Conservation (phyloP, 2,888 invertebrate genomes). For the Pecten maximus region DNA sequence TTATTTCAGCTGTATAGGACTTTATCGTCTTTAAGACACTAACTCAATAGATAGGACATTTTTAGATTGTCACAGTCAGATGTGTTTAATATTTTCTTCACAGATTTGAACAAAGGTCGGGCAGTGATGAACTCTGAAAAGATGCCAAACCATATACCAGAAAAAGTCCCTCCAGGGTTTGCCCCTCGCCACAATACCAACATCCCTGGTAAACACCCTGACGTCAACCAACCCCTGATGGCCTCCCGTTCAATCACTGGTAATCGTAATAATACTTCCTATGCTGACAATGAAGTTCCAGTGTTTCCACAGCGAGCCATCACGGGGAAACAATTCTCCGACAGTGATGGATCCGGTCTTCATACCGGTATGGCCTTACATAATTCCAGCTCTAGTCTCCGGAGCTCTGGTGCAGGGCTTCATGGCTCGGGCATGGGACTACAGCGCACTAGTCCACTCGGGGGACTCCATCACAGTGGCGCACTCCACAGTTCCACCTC, state of each 20-base stretch:
- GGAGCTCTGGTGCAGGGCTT: background rate
- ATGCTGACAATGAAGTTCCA: constrained; percentile 46
- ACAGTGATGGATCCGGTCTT: background rate
- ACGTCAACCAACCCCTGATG: background rate
- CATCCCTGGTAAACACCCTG: constrained; percentile 32
- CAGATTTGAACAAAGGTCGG: constrained; percentile 75
- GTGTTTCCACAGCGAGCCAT: constrained; percentile 50
- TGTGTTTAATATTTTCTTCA: too few species aligned
- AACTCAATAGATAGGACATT: too few species aligned
- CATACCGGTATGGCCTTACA: background rate
- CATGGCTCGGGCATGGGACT: background rate
- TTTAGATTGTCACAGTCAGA: too few species aligned
- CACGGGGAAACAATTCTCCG: constrained; percentile 37
- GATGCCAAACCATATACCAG: constrained; percentile 42
- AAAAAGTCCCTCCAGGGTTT: constrained; percentile 49
- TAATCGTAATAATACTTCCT: constrained; percentile 27
- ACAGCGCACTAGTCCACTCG: background rate
- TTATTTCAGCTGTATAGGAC: background rate
- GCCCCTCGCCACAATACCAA: constrained; percentile 36
- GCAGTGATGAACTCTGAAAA: constrained; percentile 63
- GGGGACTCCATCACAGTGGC: background rate
- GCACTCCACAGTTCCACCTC: constrained; percentile 1
- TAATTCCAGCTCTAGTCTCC: constrained; percentile 23
- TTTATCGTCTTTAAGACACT: background rate
- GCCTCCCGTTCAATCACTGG: background rate